These are phyloP conservation scores for Zoanthus gigantus DNA, from an alignment of 92 coral and sea anemone genomes.

Conservation along the genomic window DNA sequence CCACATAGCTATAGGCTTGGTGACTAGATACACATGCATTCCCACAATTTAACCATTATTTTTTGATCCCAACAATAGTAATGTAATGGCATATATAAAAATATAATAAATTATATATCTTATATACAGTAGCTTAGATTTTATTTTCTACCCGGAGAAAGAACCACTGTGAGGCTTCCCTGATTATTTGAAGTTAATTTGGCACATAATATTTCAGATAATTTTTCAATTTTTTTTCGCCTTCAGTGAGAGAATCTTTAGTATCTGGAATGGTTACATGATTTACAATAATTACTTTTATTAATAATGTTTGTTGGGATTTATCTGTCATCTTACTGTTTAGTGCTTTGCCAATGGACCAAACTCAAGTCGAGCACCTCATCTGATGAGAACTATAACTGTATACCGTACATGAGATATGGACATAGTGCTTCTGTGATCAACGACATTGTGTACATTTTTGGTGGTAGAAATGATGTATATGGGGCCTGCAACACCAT, in stretches of 20 bases:
- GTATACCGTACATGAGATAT: conserved; percentile 94
- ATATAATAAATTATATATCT: no score
- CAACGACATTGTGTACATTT: conserved; percentile 78
- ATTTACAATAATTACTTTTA: neutral
- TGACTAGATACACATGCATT: neutral
- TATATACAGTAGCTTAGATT: no score
- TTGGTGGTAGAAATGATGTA: conserved; percentile 94
- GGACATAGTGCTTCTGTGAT: conserved; percentile 96
- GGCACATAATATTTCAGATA: no score
- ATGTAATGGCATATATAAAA: no score
- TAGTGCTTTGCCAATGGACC: conserved; percentile 86
- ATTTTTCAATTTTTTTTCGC: no score
- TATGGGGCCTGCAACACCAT: conserved; percentile 94
- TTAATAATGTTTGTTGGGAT: neutral
- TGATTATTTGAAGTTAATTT: no score
- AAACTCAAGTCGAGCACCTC: conserved; percentile 64
- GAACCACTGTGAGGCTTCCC: no score
- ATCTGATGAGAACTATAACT: conserved; percentile 52
- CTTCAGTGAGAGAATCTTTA: no score
- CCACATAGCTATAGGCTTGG: neutral
- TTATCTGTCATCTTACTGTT: neutral
- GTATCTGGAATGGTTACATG: neutral
- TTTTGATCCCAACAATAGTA: no score
- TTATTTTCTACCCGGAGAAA: no score
- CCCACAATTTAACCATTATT: no score